phyloP scores from a whole-genome alignment of 2,113 vertebrate species.

The Geothlypis trichas region DNA sequence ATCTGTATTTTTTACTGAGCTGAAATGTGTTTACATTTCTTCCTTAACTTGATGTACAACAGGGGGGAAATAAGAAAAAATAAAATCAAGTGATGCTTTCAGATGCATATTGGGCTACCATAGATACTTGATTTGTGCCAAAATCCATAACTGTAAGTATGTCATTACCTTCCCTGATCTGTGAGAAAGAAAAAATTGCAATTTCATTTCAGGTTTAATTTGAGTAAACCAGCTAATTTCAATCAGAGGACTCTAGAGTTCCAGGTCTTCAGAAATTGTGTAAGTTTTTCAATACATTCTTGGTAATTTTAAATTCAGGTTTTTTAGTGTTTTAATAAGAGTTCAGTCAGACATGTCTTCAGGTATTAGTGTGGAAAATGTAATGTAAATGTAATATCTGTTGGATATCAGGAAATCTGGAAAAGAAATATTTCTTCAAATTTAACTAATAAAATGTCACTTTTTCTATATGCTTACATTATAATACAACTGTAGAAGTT shows the following conservation, averaged over 20 bases:
- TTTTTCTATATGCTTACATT: background rate
- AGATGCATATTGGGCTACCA: background rate
- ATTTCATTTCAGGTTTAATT: conserved; percentile 83
- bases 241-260: conserved; percentile 91
- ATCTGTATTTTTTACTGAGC: background rate
- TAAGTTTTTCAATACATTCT: conserved; percentile 71
- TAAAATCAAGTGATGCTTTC: background rate
- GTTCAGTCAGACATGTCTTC: background rate
- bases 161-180: background rate
- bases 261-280: conserved; percentile 89
- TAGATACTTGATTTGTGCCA: background rate
- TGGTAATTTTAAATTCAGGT: background rate
- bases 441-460: background rate
- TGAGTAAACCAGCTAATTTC: conserved; percentile 85
- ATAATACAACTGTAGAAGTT: background rate
- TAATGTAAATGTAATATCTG: background rate
- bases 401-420: background rate
- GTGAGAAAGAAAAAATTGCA: background rate
- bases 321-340: background rate
- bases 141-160: background rate
- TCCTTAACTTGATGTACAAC: background rate
- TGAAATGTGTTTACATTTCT: background rate
- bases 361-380: background rate
- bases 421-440: background rate
- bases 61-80: background rate